Conservation (phyloP, 2,888 invertebrate genomes). For the Erebia palarica region DNA sequence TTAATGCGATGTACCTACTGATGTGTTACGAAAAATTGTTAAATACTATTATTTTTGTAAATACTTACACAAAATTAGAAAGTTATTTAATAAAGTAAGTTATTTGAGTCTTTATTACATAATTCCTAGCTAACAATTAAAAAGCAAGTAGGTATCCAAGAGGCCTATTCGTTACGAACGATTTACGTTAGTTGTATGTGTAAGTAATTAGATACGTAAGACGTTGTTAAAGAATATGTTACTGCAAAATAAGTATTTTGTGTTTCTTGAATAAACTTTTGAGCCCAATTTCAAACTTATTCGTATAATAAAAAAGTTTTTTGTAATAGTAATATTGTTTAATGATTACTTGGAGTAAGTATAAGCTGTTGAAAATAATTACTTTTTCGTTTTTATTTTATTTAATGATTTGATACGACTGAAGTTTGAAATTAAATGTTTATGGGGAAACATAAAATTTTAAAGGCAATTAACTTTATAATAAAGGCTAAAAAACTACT, state of each 20-base stretch:
- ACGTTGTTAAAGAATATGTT: slow-evolving; percentile 14
- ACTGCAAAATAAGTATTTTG: slow-evolving; percentile 31
- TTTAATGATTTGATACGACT: not conserved
- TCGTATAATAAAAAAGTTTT: slow-evolving; percentile 7
- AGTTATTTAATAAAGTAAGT: not conserved
- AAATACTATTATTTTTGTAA: slow-evolving; percentile 18
- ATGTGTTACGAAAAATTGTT: not conserved
- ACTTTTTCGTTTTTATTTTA: not conserved
- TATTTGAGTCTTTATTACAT: slow-evolving; percentile 21
- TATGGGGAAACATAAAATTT: slow-evolving; percentile 34
- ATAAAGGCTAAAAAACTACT: not conserved
- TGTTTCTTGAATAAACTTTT: slow-evolving; percentile 58
- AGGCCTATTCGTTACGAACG: slow-evolving; percentile 54
- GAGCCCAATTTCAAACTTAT: slow-evolving; percentile 73
- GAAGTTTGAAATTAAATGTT: slow-evolving; percentile 37
- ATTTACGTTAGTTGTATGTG: not conserved
- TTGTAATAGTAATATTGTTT: not conserved
- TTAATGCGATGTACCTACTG: slow-evolving; percentile 9
- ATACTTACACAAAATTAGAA: slow-evolving; percentile 7
- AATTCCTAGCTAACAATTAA: not conserved
- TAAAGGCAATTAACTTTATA: not conserved
- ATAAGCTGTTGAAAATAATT: not conserved
- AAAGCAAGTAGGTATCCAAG: slow-evolving; percentile 64
- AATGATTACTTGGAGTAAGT: not conserved
- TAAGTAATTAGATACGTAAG: not conserved